Evolutionary conservation across 1,140 invertebrate species (phyloP).

Genomic region (Tetragonula clypearis): DNA sequence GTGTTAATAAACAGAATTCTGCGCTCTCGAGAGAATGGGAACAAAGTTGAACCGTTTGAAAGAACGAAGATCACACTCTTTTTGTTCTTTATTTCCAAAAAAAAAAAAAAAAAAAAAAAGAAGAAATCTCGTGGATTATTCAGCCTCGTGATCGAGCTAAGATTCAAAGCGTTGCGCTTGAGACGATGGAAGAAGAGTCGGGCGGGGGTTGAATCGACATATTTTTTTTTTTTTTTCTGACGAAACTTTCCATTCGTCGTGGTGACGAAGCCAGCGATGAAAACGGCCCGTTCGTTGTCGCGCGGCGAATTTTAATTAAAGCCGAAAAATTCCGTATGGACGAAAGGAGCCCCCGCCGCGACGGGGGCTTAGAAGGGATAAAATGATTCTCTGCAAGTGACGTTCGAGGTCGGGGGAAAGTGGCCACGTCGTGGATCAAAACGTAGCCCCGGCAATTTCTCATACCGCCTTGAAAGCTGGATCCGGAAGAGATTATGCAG

Average conservation of each 20-base stretch:
- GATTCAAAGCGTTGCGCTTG: not conserved
- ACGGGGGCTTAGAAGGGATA: slow-evolving; percentile 25
- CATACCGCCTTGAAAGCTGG: not conserved
- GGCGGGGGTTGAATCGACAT: not conserved
- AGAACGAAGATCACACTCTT: no score
- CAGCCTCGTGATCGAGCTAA: no score
- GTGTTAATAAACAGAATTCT: no score
- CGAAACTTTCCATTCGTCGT: slow-evolving; percentile 12
- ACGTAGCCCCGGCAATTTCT: slow-evolving; percentile 34
- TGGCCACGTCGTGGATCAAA: slow-evolving; percentile 13
- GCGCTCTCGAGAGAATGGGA: no score
- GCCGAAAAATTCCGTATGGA: slow-evolving; percentile 46
- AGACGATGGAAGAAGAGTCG: not conserved
- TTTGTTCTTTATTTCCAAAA: no score
- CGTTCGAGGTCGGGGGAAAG: slow-evolving; percentile 40
- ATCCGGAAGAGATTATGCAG: slow-evolving; percentile 1
- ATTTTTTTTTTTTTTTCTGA: no score
- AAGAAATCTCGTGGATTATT: not conserved
- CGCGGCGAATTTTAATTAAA: slow-evolving; percentile 61
- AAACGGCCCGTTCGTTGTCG: slow-evolving; percentile 18
- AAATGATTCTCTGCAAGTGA: slow-evolving; percentile 63
- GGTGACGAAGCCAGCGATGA: not conserved
- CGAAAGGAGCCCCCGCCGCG: slow-evolving; percentile 23
- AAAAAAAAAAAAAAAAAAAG: no score
- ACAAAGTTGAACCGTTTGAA: no score